Evolutionary conservation across 2,113 vertebrate species (phyloP), one percentile per base, ranked within the genome.

Genomic region (Cisticola juncidis): DNA sequence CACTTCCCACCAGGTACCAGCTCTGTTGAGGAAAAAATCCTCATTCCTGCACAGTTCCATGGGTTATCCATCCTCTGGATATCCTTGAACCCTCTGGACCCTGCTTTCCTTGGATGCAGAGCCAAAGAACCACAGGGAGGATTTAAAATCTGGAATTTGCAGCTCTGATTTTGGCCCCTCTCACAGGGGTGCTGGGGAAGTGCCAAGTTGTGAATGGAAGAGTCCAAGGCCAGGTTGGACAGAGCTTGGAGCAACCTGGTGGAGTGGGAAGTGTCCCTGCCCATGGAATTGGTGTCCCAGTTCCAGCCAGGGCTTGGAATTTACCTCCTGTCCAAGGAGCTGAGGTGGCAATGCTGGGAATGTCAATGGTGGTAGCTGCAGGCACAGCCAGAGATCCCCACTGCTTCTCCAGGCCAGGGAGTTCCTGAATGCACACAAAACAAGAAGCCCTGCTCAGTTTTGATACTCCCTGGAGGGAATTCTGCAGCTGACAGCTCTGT

Each of bases 391-490:
- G n/a, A 44, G 51, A 82, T 54, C 58, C 54, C 58, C 33, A 2
- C 26, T 20, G 29, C 42, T 82, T 24, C 68, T 80, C 35, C 50
- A 66, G 47, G 71, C 20, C 0, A 29, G 60, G 51, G 25, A 35
- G 9, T 18, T 81, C 66, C 81, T 90, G 68, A 94, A 47, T 20
- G 35, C 26, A 4, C 38, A 77, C 24, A 76, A 80, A 71, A 44
- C 1, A 3, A 92, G 74, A 36, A 93, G 14, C 15, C 28, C 72
- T 36, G 69, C 47, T 87, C 1, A 1, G 68, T 56, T 95, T 88
- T 93, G 90, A 81, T 90, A 8, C 54, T 93, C 85, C 54, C 64
- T 93, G 85, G 93, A 88, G 93, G 85, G 66, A 91, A 48, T 90
- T 73, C 51, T 77, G 47, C 76, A 62, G 92, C 93, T 94, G 94